Conservation (phyloP, 1,140 invertebrate species). For the Acromyrmex charruanus region DNA sequence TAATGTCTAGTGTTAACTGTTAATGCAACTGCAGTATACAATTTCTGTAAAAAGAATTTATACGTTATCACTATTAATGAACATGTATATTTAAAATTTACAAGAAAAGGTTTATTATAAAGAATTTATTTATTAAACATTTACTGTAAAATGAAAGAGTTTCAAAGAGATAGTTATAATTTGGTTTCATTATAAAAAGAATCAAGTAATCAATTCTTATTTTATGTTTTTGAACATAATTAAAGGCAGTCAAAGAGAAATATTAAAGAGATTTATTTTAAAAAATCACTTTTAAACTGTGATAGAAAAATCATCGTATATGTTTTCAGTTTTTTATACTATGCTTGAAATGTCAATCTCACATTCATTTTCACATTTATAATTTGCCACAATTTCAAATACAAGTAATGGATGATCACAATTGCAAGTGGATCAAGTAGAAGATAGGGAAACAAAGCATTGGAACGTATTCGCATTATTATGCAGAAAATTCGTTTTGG, state of each 20-base stretch:
- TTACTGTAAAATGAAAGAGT: not conserved
- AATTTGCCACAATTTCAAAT: not conserved
- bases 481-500: conserved; percentile 52
- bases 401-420: conserved; percentile 34
- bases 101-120: not conserved
- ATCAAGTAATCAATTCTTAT: not conserved
- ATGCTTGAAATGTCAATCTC: not conserved
- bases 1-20: not conserved
- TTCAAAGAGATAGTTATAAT: too few relatives aligned
- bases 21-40: not conserved
- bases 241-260: not conserved
- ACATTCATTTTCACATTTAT: not conserved
- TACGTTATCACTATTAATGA: not conserved
- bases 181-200: not conserved
- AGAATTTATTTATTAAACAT: not conserved
- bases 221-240: not conserved
- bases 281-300: not conserved
- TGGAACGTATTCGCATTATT: conserved; percentile 30
- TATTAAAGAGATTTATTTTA: not conserved
- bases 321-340: not conserved
- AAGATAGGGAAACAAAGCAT: not conserved
- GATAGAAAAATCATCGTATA: not conserved
- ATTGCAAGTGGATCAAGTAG: conserved; percentile 29
- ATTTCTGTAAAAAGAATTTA: not conserved
- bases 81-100: not conserved